Base-by-base conservation (phyloP, 2,888 invertebrate genomes). In the Ophioninae sp. region DNA sequence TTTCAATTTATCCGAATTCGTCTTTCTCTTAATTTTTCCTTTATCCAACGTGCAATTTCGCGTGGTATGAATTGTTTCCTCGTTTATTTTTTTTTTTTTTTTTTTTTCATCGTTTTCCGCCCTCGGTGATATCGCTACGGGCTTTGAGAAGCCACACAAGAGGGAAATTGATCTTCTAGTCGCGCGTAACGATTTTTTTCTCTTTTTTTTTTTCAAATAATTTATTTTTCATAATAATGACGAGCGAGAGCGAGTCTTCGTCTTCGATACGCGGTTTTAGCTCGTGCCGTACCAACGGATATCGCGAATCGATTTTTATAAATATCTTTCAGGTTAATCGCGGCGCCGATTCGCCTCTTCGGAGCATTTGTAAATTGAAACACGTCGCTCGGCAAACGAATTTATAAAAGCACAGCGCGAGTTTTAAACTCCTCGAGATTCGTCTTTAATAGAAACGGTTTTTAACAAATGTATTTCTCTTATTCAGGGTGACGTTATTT, bases 211-310 rank as follows among this genome's bases (percentile, higher is more conserved):
- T 62, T 62, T 7, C 17, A 44, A 62, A 41, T 59, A 21, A 73
- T 61, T 73, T 50, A 50, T 79, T 41, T 64, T 39, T 67, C 39
- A 61, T n/a, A 74, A 56, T 74, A 68, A 74, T 68, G 61, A 74
- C 70, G 79, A 64, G 68, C 64, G 79, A 64, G 68, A n/a, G 59
- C 44, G 68, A 41, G 23, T 41, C 68, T 44, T 61, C 59, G 67
- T 67, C 39, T 59, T 30, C 59, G 76, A 68, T 76, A 68, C 44
- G 37, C 41, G 5, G n/a, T 17, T 30, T 17, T 30, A 10, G 6
- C 7, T 44, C 5, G 21, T 41, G 21, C 44, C 17, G 21, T 41
- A 20, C 21, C 44, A 50, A 50, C 73, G 44, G 59, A 64, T n/a
- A 50, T 74, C n/a, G 50, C 30, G 44, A 30, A 74, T 56, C n/a